Percentiles rank a stretch among this genome's conserved stretches.
Conservation (phyloP, 2,113 vertebrate species). For the Chiloscyllium plagiosum region DNA sequence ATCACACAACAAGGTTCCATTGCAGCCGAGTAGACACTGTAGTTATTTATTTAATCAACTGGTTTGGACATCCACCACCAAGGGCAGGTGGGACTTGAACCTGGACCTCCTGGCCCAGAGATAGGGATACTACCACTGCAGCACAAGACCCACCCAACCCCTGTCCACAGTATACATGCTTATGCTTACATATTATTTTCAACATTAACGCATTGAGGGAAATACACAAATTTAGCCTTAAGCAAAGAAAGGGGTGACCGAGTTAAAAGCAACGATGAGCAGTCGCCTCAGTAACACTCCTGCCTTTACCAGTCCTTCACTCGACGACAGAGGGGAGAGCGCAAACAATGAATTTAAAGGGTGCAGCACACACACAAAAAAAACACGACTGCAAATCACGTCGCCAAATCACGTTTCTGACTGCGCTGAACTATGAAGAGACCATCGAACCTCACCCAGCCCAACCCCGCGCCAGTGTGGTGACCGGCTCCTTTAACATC, state of each 20-base stretch:
- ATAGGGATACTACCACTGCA: no score
- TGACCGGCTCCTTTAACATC: background rate
- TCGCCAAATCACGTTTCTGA: background rate
- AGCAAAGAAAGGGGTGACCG: background rate
- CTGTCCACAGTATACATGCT: no score
- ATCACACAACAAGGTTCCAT: constrained; percentile 49
- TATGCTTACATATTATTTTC: constrained; percentile 16
- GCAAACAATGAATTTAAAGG: background rate
- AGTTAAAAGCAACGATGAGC: background rate
- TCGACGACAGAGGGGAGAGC: background rate
- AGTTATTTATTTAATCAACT: background rate
- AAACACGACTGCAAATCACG: background rate
- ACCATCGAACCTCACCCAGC: no score
- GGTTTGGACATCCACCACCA: no score
- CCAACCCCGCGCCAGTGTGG: background rate
- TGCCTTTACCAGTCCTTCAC: background rate
- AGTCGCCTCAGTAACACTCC: background rate
- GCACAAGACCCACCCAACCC: no score
- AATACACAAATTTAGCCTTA: constrained; percentile 29
- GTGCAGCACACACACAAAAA: background rate
- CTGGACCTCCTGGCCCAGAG: no score
- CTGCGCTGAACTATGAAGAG: background rate
- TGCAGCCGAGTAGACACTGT: background rate
- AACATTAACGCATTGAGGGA: constrained; percentile 47
- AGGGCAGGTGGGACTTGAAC: no score